Evolutionary conservation across 2,113 vertebrate genomes (phyloP).

Genomic region (Ceyx margarethae): DNA sequence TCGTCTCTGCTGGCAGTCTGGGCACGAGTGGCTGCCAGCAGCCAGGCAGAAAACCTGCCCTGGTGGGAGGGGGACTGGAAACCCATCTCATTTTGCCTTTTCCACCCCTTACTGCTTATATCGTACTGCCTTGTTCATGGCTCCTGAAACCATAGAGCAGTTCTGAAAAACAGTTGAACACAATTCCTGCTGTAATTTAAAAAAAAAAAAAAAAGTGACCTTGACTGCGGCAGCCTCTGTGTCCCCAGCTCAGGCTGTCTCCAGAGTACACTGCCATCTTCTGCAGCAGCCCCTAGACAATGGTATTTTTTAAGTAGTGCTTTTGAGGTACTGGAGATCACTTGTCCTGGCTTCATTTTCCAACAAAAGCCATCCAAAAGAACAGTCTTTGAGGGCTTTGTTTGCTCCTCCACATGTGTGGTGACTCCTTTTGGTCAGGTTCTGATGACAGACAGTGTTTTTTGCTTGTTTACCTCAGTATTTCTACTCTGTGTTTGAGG

Average conservation of each 20-base stretch:
- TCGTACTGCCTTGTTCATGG: background rate
- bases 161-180: background rate
- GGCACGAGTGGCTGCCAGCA: background rate
- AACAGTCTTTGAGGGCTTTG: background rate
- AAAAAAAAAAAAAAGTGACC: background rate
- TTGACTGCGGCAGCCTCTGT: background rate
- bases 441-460: fast-evolving
- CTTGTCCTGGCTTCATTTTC: background rate
- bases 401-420: fast-evolving
- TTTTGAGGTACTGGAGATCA: background rate
- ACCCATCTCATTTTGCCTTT: background rate
- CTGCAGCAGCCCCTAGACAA: background rate
- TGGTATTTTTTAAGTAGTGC: background rate
- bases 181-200: background rate
- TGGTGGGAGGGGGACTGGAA: background rate
- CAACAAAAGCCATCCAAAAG: too few relatives aligned
- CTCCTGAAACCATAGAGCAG: background rate
- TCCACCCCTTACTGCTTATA: background rate
- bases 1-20: background rate
- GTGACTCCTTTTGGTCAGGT: background rate
- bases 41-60: background rate
- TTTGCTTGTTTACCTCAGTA: background rate
- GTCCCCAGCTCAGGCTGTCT: too few relatives aligned
- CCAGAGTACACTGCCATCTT: background rate
- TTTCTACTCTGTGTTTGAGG: background rate